Conservation (phyloP, 2,113 vertebrate genomes). For the Fregata magnificens region DNA sequence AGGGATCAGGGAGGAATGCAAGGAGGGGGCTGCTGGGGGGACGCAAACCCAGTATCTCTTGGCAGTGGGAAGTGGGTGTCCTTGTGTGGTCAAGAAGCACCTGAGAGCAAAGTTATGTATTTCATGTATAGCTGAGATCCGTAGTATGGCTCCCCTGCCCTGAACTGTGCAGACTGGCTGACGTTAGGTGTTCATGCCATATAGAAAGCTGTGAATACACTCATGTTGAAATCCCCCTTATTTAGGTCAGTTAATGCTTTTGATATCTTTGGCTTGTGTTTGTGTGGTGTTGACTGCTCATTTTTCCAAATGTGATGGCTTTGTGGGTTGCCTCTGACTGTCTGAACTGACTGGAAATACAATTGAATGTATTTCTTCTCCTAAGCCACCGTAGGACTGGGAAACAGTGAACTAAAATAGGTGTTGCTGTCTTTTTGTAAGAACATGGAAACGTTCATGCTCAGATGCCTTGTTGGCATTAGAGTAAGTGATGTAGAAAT, state of each 20-base stretch:
- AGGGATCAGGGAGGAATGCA: not conserved
- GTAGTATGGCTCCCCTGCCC: not conserved
- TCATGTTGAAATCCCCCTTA: not conserved
- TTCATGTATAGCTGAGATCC: not conserved
- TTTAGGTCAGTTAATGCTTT: not conserved
- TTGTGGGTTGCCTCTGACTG: constrained; percentile 26
- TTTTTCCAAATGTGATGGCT: not conserved
- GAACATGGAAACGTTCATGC: not conserved
- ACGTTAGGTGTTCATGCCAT: not conserved
- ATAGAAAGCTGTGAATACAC: not conserved
- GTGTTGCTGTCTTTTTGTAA: not conserved
- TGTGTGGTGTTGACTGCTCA: not conserved
- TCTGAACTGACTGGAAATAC: not conserved
- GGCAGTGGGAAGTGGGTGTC: not conserved
- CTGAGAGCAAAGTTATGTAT: accelerated
- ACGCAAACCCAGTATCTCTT: not conserved
- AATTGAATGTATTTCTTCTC: not conserved
- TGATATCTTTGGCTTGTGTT: not conserved
- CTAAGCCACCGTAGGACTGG: not conserved
- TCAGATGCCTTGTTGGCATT: not conserved
- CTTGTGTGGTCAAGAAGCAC: not conserved
- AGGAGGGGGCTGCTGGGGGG: not conserved
- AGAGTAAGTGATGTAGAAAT: constrained; percentile 2
- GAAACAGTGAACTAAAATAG: not conserved
- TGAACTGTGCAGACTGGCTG: not conserved